Evolutionary conservation across 92 coral and sea anemone genomes (phyloP).

Genomic region (Porites cylindrica): DNA sequence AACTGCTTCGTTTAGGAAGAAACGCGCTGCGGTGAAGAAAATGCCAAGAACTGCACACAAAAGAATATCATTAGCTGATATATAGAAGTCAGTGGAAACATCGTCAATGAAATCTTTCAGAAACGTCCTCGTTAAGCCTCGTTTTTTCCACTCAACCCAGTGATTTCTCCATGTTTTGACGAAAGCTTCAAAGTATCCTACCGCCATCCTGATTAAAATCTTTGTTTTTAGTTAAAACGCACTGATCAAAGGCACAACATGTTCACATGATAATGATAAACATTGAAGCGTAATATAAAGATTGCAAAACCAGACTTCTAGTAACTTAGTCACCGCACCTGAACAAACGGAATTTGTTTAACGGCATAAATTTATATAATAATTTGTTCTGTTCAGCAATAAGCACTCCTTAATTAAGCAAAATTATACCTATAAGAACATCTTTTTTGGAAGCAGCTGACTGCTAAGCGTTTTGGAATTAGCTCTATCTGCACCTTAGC

Average conservation of each 20-base stretch:
- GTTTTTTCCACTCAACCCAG: conserved; percentile 65
- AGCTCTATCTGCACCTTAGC: too few relatives aligned
- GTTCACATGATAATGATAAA: neutral
- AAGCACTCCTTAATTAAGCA: too few relatives aligned
- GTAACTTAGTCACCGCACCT: too few relatives aligned
- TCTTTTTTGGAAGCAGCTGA: too few relatives aligned
- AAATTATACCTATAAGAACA: too few relatives aligned
- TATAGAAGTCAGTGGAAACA: conserved; percentile 60
- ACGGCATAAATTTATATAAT: too few relatives aligned
- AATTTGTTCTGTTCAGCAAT: too few relatives aligned
- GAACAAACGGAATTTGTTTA: too few relatives aligned
- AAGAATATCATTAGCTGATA: conserved; percentile 67
- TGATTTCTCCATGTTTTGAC: conserved; percentile 71
- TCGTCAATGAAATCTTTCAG: conserved; percentile 80
- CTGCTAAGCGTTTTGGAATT: too few relatives aligned
- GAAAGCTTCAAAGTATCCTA: conserved; percentile 79
- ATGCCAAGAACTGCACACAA: conserved; percentile 71
- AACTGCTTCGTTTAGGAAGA: conserved; percentile 50
- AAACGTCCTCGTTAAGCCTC: conserved; percentile 74
- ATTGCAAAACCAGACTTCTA: too few relatives aligned
- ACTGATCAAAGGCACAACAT: neutral
- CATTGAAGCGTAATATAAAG: neutral
- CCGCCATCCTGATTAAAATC: conserved; percentile 59
- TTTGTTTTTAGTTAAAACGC: neutral
- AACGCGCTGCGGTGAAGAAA: conserved; percentile 81